Percentiles rank a stretch among this genome's conserved stretches.
Conservation (phyloP, 92 coral and sea anemone genomes). For the Parazoanthus swiftii region DNA sequence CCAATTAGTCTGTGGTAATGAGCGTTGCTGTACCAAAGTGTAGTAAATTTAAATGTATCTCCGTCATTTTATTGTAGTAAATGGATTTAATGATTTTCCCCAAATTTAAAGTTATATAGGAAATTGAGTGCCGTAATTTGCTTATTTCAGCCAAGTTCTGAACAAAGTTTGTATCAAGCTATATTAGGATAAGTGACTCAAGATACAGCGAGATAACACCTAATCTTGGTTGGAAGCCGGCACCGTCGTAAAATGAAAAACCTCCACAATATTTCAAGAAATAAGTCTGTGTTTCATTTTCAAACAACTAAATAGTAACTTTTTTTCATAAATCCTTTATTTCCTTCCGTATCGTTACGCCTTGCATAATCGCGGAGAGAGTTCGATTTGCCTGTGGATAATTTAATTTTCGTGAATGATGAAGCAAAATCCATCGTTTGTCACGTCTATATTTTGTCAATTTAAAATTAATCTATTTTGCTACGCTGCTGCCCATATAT, state of each 20-base stretch:
- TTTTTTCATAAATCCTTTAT: neutral
- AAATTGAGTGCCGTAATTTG: neutral
- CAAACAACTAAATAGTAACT: neutral
- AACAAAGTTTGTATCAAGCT: neutral
- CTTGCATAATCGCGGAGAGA: neutral
- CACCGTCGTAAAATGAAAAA: neutral
- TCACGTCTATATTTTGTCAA: constrained; percentile 24
- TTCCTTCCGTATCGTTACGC: neutral
- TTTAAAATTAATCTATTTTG: constrained; percentile 15
- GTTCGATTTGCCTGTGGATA: neutral
- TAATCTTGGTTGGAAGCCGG: neutral
- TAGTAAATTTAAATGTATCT: constrained; percentile 70
- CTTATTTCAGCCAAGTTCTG: neutral
- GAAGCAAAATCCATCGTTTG: neutral
- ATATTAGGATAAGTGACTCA: neutral
- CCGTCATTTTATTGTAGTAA: constrained; percentile 75
- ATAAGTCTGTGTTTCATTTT: neutral
- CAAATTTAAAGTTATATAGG: constrained; percentile 36
- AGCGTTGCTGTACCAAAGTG: constrained; percentile 71
- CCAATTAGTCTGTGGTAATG: constrained; percentile 76
- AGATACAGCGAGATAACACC: neutral
- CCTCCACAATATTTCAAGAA: neutral
- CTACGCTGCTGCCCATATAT: neutral
- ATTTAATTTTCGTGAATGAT: constrained; percentile 1
- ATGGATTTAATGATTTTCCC: constrained; percentile 58